Base-by-base conservation (phyloP, 2,797 vertebrate species). In the Sebastes glaucus region DNA sequence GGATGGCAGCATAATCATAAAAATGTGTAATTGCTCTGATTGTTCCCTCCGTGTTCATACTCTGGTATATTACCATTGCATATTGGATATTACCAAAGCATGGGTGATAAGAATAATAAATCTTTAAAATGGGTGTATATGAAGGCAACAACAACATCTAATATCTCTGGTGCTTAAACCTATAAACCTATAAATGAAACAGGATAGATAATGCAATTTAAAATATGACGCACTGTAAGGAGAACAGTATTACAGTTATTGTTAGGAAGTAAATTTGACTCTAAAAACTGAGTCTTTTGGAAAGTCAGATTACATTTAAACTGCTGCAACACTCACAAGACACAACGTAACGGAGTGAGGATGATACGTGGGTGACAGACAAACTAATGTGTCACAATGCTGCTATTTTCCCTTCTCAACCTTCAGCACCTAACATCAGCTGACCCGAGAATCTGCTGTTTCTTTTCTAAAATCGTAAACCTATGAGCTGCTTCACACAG, bases 361-460 rank as follows among this genome's bases (percentile, higher is more conserved):
- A 27, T 75, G 66, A 69, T 70, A 42, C 2, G 1, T 35, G 71
- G 63, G 56, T 33, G 76, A 61, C 32, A 76, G 75, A 59, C 76
- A 46, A 27, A 61, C 22, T 4, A 4, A 74, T 30, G 57, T 63
- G 55, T 81, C 66, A 75, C 9, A 22, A 28, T 0, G 1, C 11
- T 53, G 53, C 35, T 71, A 28, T 79, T 76, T 74, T 52, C 25
- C 11, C 18, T 4, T 30, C 20, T 35, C 33, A 71, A 57, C 23
- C 25, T n/a, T 30, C 35, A 55, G 7, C 30, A 14, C 33, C 25
- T 38, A 23, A 32, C 64, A 16, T 76, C 60, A 73, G 71, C 79
- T 68, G 69, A 79, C 18, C 60, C n/a, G 35, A 32, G 7, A 67
- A 74, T 22, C 74, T 42, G 60, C 77, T 71, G 62, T 73, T 78